phyloP scores from a whole-genome alignment of 2,113 vertebrate species.

The Solenodon paradoxus region DNA sequence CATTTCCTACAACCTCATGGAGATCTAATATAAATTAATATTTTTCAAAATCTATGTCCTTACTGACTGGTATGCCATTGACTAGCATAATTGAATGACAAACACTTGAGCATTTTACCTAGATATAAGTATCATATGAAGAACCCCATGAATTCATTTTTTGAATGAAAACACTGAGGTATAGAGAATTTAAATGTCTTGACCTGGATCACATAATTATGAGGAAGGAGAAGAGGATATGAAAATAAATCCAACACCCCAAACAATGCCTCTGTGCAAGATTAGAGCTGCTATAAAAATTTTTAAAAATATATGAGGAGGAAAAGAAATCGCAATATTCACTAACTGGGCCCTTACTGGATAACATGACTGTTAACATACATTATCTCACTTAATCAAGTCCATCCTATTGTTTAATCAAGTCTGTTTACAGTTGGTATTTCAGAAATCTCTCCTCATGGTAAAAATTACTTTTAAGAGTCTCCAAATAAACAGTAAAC shows the following conservation, averaged over 20 bases:
- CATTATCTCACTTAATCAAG: not conserved
- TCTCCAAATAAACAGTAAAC: slow-evolving; percentile 6
- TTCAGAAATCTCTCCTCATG: not conserved
- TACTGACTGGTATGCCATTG: not conserved
- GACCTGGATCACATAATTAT: not conserved
- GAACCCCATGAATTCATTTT: not conserved
- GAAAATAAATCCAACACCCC: not conserved
- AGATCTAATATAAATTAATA: not conserved
- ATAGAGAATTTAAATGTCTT: not conserved
- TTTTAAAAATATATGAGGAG: not conserved
- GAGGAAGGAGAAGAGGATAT: not conserved
- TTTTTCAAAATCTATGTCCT: not conserved
- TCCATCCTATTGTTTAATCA: not conserved
- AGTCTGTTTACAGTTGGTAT: not conserved
- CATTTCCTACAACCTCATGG: not conserved
- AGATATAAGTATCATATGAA: not conserved
- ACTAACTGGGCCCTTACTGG: not conserved
- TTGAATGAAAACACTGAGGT: slow-evolving; percentile 1
- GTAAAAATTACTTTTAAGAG: not conserved
- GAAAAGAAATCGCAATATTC: not conserved
- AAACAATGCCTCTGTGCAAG: not conserved
- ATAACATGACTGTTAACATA: not conserved
- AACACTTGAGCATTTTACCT: not conserved
- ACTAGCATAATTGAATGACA: not conserved
- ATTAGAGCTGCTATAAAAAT: not conserved